Evolutionary conservation across 2,888 invertebrate genomes (phyloP), one percentile per base, ranked within the genome.

Genomic region (Spilosoma lubricipeda): DNA sequence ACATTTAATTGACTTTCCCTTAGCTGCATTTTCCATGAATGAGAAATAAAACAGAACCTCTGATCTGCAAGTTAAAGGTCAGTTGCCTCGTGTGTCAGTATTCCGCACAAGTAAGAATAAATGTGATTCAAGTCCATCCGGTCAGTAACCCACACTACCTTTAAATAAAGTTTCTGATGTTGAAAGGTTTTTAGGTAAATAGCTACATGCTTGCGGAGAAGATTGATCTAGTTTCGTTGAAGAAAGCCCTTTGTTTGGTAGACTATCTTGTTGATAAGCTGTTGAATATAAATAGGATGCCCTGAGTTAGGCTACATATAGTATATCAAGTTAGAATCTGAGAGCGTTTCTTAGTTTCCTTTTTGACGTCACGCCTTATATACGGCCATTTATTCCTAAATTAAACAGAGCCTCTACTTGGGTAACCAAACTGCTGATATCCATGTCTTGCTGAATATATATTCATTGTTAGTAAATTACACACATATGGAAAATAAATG

Each of bases 81-180:
- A 45, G 83, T 83, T 75, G 59, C 68, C 79, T n/a, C 71, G 59
- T 45, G 23, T 82, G 81, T 83, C 84, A 83, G 84, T 82, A 82
- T 82, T 82, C 81, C 74, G 73, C 69, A 69, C n/a, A 36, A 15
- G 66, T 74, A 63, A 67, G 69, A 77, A 70, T 83, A 81, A 74
- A 83, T 77, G 83, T 82, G 82, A 82, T 82, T 77, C 56, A 59
- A 75, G 42, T 73, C 72, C 27, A 52, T 13, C 27, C 56, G 82
- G 67, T 83, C 82, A 71, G 27, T 79, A 63, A 81, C 77, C 82
- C 72, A 69, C 69, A 63, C 39, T 70, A 67, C 45, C 71, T 74
- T 56, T 81, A 76, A 78, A 83, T 81, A 81, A 81, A 65, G 63
- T 69, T 71, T 80, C 71, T 27, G 63, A 71, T 30, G 18, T 18